Percentiles rank a stretch among this genome's conserved stretches.
Evolutionary conservation across 1,140 invertebrate genomes (phyloP).

Genomic region (Coenobita brevimanus): DNA sequence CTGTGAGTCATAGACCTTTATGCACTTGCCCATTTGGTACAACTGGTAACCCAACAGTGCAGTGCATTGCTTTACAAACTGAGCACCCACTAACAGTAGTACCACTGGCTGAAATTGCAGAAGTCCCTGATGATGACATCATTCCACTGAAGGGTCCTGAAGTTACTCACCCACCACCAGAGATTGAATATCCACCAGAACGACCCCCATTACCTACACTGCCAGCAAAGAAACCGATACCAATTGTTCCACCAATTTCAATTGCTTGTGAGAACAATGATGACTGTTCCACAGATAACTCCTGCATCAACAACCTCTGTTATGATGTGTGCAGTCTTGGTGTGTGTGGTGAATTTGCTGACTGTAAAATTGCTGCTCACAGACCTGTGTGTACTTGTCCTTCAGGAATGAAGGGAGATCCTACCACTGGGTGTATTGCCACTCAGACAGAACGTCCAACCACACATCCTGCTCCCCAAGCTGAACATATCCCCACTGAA

Average conservation of each 20-base stretch:
- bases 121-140: conserved; percentile 9
- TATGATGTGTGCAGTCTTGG: conserved; percentile 49
- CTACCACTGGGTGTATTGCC: conserved; percentile 1
- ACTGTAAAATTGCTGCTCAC: conserved; percentile 83
- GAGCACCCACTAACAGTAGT: conserved; percentile 72
- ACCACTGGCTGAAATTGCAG: conserved; percentile 81
- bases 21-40: conserved; percentile 75
- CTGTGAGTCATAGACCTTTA: conserved; percentile 81
- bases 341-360: conserved; percentile 78
- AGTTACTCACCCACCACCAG: conserved; percentile 13
- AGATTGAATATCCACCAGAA: background rate
- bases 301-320: conserved; percentile 36
- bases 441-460: background rate
- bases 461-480: conserved; percentile 20
- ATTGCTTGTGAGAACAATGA: conserved; percentile 76
- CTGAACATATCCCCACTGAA: background rate
- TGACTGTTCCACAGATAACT: conserved; percentile 84
- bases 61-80: conserved; percentile 77
- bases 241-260: conserved; percentile 24
- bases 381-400: conserved; percentile 73
- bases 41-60: conserved; percentile 84
- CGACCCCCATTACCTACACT: conserved; percentile 9
- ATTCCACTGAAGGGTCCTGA: conserved; percentile 16
- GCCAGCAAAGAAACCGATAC: background rate
- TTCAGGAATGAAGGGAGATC: conserved; percentile 81